Conservation (phyloP, 2,797 vertebrate genomes). For the Lates japonicus region DNA sequence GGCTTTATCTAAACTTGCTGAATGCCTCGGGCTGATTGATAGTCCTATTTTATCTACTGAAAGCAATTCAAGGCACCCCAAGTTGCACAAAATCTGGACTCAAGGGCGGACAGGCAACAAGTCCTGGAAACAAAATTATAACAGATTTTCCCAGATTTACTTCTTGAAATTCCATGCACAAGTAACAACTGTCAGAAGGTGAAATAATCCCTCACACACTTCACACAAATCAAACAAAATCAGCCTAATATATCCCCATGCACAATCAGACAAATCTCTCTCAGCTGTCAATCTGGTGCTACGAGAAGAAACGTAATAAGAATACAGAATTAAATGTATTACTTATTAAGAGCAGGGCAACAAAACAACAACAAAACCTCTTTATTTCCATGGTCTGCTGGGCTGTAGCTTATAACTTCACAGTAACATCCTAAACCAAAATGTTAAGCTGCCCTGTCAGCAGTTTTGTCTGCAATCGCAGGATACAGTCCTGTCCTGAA, state of each 20-base stretch:
- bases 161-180: slow-evolving; percentile 54
- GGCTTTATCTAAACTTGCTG: slow-evolving; percentile 61
- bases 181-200: slow-evolving; percentile 60
- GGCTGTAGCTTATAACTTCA: slow-evolving; percentile 40
- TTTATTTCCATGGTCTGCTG: slow-evolving; percentile 37
- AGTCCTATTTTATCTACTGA: slow-evolving; percentile 62
- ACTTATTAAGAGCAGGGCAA: slow-evolving; percentile 28
- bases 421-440: slow-evolving; percentile 40
- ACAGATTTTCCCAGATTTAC: slow-evolving; percentile 46
- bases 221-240: slow-evolving; percentile 48
- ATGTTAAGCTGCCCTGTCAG: slow-evolving; percentile 57
- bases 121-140: slow-evolving; percentile 47
- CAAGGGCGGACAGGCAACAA: slow-evolving; percentile 52
- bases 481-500: slow-evolving; percentile 38
- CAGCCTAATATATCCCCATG: slow-evolving; percentile 49
- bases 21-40: slow-evolving; percentile 65
- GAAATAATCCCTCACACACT: slow-evolving; percentile 58
- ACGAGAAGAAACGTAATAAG: slow-evolving; percentile 32
- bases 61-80: slow-evolving; percentile 57
- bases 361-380: slow-evolving; percentile 27
- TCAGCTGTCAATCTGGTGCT: slow-evolving; percentile 41
- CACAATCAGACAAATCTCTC: slow-evolving; percentile 46
- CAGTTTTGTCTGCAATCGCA: slow-evolving; percentile 29
- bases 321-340: slow-evolving; percentile 38
- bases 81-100: slow-evolving; percentile 59